Conservation (phyloP, 2,888 invertebrate genomes). For the Chironomus tentans region DNA sequence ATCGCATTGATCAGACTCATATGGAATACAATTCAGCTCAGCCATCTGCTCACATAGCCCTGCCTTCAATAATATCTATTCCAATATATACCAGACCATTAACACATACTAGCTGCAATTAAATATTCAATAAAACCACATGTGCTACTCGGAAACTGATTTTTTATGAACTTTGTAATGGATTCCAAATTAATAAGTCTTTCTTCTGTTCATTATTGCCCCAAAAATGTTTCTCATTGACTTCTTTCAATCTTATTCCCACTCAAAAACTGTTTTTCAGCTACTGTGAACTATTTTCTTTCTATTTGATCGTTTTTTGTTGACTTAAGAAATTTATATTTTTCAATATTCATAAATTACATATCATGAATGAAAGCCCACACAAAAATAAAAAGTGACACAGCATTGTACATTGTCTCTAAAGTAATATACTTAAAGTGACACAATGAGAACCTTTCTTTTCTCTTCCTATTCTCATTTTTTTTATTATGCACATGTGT, state of each 20-base stretch:
- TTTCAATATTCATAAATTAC: background rate
- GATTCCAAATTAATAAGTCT: background rate
- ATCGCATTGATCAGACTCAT: too few species aligned
- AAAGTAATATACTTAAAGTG: background rate
- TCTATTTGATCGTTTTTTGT: background rate
- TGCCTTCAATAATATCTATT: too few species aligned
- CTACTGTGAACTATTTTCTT: background rate
- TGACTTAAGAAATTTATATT: background rate
- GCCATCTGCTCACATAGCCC: too few species aligned
- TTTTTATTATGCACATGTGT: background rate
- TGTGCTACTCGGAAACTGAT: too few species aligned
- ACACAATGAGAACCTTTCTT: conserved; percentile 6
- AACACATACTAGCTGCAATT: too few species aligned
- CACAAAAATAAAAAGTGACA: background rate
- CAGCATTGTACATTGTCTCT: background rate
- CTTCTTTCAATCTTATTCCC: background rate
- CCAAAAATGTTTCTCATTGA: too few species aligned
- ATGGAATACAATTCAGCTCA: too few species aligned
- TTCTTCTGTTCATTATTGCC: too few species aligned
- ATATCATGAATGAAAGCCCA: background rate
- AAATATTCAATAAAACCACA: background rate
- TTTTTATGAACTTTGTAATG: background rate
- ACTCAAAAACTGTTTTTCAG: background rate
- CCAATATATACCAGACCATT: too few species aligned
- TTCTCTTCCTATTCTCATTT: background rate